Evolutionary conservation across 2,797 vertebrate species (phyloP), one percentile per base, ranked within the genome.

Genomic region (Pseudochaenichthys georgianus): DNA sequence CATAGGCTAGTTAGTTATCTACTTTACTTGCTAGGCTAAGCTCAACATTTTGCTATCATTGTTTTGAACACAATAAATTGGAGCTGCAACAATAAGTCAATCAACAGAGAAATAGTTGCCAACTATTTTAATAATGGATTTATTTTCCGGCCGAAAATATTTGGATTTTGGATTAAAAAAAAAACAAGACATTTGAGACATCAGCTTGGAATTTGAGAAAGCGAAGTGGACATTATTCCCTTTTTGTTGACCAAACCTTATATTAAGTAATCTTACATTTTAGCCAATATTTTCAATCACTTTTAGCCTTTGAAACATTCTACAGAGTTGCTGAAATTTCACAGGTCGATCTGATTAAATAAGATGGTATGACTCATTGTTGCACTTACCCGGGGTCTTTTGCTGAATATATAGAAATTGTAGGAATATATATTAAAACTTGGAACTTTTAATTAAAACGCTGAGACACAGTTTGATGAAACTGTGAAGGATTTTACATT

Each of bases 391-490:
- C 16, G 21, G 31, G 23, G 52, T 69, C 13, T 17, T 63, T 72
- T 31, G 21, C 41, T 2, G 42, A 45, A 19, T 58, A 13, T 16
- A 43, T n/a, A 41, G 16, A 50, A 38, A 19, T 6, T 1, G 17
- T 28, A 3, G 52, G 23, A 47, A 55, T 57, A 38, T 34, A 46
- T 57, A 19, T 46, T 7, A 16, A 50, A 50, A 45, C 53, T 23
- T 19, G 47, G 53, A 21, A 68, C 42, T 68, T 68, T 68, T 68
- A 68, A 68, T 68, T 38, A 47, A 47, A 55, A 21, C 0, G 4
- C 50, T 55, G 28, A 52, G 58, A n/a, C 21, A 45, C 47, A 59
- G 38, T 74, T 6, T 17, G 41, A 28, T 50, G 34, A 57, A 31
- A n/a, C 50, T 54, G 12, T 46, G 38, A 50, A 5, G 12, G 52